Conservation (phyloP, 2,797 vertebrate genomes). For the Rhinichthys osculus region DNA sequence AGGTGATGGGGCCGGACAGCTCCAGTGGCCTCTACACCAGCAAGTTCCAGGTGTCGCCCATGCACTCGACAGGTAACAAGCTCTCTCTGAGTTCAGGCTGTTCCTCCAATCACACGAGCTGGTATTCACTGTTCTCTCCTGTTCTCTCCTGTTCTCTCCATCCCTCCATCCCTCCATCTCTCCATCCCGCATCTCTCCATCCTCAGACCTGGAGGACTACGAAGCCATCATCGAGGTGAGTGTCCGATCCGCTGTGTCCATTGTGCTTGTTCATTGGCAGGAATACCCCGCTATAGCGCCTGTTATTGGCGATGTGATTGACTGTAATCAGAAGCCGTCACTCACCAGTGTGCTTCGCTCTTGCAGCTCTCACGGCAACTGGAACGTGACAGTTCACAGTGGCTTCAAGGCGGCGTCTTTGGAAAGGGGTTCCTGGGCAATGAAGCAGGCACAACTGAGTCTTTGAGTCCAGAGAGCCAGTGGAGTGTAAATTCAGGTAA, state of each 20-base stretch:
- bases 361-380: conserved; percentile 71
- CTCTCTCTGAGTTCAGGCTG: too few relatives aligned
- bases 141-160: background rate
- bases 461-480: conserved; percentile 73
- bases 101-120: background rate
- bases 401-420: conserved; percentile 72
- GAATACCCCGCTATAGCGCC: conserved; percentile 70
- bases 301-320: conserved; percentile 35
- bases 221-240: conserved; percentile 76
- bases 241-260: background rate
- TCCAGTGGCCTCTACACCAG: conserved; percentile 68
- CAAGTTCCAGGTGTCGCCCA: conserved; percentile 89
- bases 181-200: background rate
- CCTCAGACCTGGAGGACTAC: conserved; percentile 60
- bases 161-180: conserved; percentile 42
- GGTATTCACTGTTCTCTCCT: conserved; percentile 39
- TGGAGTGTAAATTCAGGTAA: conserved; percentile 82
- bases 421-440: conserved; percentile 85
- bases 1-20: conserved; percentile 78
- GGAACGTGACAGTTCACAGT: conserved; percentile 77
- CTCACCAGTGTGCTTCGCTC: conserved; percentile 66
- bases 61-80: conserved; percentile 70
- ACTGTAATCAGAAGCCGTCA: conserved; percentile 38
- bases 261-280: conserved; percentile 76
- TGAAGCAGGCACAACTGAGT: conserved; percentile 72